Evolutionary conservation across 2,113 vertebrate genomes (phyloP).

Genomic region (Oplegnathus fasciatus): DNA sequence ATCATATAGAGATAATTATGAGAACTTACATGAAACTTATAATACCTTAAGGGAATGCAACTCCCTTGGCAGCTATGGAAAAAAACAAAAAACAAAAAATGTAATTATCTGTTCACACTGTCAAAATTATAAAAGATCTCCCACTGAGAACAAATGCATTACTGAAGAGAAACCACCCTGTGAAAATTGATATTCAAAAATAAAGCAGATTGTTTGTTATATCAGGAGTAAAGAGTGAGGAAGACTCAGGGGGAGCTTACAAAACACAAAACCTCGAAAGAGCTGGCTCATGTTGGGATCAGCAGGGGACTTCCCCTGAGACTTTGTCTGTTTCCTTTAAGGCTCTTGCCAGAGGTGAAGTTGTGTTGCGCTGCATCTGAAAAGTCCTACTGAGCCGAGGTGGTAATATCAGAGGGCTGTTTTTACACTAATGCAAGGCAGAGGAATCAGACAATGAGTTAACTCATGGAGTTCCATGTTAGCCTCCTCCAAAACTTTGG

Average conservation of each 20-base stretch:
- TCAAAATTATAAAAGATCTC: conserved; percentile 6
- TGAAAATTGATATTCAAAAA: conserved; percentile 8
- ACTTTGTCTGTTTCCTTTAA: background rate
- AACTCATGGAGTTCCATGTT: background rate
- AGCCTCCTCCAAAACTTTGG: background rate
- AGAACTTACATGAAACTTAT: background rate
- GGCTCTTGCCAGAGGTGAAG: conserved; percentile 15
- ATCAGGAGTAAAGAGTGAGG: background rate
- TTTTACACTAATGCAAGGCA: background rate
- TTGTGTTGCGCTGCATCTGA: conserved; percentile 19
- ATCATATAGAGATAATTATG: background rate
- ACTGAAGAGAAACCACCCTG: background rate
- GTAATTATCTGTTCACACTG: background rate
- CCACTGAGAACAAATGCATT: background rate
- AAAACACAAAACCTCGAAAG: conserved; percentile 16
- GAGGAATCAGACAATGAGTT: background rate
- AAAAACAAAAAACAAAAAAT: background rate
- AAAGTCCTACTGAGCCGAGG: background rate
- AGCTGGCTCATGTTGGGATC: conserved; percentile 29
- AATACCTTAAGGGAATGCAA: background rate
- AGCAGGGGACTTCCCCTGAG: conserved; percentile 18
- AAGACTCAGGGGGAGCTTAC: conserved; percentile 4
- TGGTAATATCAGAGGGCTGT: background rate
- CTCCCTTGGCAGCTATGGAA: background rate
- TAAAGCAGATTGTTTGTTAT: background rate